A percentile compares a stretch with the other conserved stretches of the same genome.
Conservation (phyloP, 2,888 invertebrate genomes). For the Deilephila elpenor region DNA sequence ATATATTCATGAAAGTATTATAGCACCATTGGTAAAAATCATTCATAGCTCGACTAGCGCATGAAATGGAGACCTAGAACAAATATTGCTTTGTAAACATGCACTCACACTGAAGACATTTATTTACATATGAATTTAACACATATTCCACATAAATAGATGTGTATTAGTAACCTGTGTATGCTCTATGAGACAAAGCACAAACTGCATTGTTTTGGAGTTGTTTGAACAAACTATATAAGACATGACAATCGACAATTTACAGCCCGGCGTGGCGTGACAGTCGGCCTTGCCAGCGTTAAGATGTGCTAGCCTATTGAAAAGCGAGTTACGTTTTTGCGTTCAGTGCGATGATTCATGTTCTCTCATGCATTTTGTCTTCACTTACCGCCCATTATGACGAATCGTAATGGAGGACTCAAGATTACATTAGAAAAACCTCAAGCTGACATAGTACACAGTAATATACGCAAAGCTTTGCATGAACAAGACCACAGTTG, state of each 20-base stretch:
- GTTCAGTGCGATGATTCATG: conserved; percentile 30
- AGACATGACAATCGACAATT: conserved; percentile 31
- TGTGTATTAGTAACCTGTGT: not conserved
- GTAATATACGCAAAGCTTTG: conserved; percentile 56
- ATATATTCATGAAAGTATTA: conserved; percentile 56
- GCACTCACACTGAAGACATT: not conserved
- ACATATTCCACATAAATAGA: not conserved
- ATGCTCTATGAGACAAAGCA: not conserved
- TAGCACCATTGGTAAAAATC: conserved; percentile 60
- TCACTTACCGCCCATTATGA: conserved; percentile 75
- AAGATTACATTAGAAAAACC: conserved; percentile 60
- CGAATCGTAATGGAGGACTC: conserved; percentile 58
- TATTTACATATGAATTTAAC: not conserved
- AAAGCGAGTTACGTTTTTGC: conserved; percentile 23
- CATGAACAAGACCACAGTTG: conserved; percentile 70
- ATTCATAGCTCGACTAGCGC: conserved; percentile 58
- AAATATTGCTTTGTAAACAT: conserved; percentile 28
- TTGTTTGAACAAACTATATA: conserved; percentile 2
- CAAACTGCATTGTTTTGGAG: conserved; percentile 1
- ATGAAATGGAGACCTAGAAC: conserved; percentile 33
- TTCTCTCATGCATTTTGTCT: conserved; percentile 39
- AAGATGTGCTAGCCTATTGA: conserved; percentile 18
- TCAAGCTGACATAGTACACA: conserved; percentile 46
- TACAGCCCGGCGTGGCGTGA: conserved; percentile 10
- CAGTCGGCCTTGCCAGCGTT: conserved; percentile 17